A percentile compares a stretch with the other conserved stretches of the same genome.
Evolutionary conservation across 2,888 invertebrate species (phyloP).

Genomic region (Epicampocera succincta): DNA sequence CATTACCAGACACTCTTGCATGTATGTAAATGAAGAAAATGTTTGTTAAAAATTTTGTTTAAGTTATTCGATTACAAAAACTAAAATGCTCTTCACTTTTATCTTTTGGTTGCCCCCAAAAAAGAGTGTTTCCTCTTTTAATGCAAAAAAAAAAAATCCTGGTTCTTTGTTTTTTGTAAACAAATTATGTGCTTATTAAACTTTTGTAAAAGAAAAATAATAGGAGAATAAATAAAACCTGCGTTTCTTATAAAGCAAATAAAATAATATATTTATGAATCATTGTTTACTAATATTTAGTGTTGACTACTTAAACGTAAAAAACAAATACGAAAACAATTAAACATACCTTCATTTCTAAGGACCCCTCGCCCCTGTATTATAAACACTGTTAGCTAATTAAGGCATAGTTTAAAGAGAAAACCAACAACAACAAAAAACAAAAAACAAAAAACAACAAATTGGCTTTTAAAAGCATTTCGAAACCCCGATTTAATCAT

Average conservation of each 20-base stretch:
- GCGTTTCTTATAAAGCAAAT: conserved; percentile 53
- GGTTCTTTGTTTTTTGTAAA: conserved; percentile 32
- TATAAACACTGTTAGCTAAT: conserved; percentile 72
- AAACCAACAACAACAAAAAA: too few relatives aligned
- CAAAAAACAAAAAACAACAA: conserved; percentile 46
- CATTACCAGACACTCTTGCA: too few relatives aligned
- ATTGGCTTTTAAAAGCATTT: conserved; percentile 69
- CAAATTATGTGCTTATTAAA: conserved; percentile 46
- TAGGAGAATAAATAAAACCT: conserved; percentile 33
- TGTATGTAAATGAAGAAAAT: too few relatives aligned
- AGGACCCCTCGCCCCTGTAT: conserved; percentile 72
- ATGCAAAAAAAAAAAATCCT: conserved; percentile 6
- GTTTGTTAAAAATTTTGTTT: too few relatives aligned
- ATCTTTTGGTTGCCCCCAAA: not conserved
- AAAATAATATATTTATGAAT: conserved; percentile 64
- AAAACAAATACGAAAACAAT: conserved; percentile 45
- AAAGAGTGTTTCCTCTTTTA: conserved; percentile 1
- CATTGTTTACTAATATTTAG: conserved; percentile 69
- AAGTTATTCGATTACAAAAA: too few relatives aligned
- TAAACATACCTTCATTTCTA: conserved; percentile 29
- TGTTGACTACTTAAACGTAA: conserved; percentile 67
- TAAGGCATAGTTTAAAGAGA: conserved; percentile 62
- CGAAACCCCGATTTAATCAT: conserved; percentile 67
- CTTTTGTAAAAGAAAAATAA: conserved; percentile 11
- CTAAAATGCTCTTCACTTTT: too few relatives aligned